Percentiles rank a stretch among this genome's conserved stretches.
Evolutionary conservation across 2,888 invertebrate species (phyloP).

Genomic region (Trisateles emortualis): DNA sequence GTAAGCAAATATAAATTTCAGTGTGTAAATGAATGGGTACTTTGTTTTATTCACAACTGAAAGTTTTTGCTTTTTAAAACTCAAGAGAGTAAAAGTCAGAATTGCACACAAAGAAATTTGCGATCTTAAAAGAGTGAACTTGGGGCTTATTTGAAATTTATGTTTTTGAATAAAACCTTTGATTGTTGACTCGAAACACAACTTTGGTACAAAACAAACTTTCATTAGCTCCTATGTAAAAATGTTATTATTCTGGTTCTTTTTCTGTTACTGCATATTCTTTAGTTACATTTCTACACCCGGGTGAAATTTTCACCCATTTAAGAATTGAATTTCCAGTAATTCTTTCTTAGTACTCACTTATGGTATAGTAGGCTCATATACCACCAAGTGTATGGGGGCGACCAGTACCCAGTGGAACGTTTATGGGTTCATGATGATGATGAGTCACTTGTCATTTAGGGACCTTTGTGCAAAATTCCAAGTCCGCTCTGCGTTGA

Average conservation of each 20-base stretch:
- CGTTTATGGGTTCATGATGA: too few species aligned
- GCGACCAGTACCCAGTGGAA: too few species aligned
- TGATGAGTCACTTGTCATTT: too few species aligned
- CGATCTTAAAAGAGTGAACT: background rate
- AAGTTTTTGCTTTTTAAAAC: background rate
- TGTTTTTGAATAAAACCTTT: background rate
- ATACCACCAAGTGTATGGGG: too few species aligned
- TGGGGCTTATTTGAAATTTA: background rate
- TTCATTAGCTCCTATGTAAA: background rate
- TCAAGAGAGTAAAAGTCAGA: background rate
- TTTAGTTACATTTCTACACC: too few species aligned
- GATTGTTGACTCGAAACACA: constrained; percentile 20
- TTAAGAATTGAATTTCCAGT: too few species aligned
- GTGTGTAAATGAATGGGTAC: background rate
- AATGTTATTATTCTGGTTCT: background rate
- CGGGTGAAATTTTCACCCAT: too few species aligned
- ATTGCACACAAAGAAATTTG: background rate
- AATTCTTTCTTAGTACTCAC: too few species aligned
- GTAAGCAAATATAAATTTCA: background rate
- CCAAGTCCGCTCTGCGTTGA: too few species aligned
- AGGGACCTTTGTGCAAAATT: too few species aligned
- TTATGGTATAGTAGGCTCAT: too few species aligned
- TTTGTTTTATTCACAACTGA: background rate
- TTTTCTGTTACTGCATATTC: background rate
- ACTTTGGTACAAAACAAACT: background rate